Percentiles rank a stretch among this genome's conserved stretches.
Evolutionary conservation across 2,113 vertebrate genomes (phyloP).

Genomic region (Neopipo cinnamomea): DNA sequence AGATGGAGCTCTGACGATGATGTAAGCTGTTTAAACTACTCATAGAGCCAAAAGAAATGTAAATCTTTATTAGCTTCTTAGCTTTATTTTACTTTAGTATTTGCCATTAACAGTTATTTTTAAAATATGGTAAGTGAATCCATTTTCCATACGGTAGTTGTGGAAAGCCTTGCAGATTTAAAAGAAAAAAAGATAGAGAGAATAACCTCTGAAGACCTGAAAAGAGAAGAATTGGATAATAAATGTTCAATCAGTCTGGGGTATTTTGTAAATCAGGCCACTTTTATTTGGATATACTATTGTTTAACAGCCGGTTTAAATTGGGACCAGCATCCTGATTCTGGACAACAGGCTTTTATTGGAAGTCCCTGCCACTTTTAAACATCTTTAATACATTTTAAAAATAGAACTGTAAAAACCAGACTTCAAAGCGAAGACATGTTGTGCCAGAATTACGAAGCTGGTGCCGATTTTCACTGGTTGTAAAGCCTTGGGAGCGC

Average conservation of each 20-base stretch:
- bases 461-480: conserved; percentile 79
- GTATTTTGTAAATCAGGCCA: conserved; percentile 63
- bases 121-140: not conserved
- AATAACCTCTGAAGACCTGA: conserved; percentile 45
- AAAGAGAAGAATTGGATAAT: conserved; percentile 51
- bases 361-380: conserved; percentile 81
- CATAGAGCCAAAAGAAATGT: not conserved
- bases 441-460: conserved; percentile 73
- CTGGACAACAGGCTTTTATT: conserved; percentile 79
- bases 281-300: conserved; percentile 79
- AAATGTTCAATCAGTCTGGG: conserved; percentile 51
- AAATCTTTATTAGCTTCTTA: conserved; percentile 31
- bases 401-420: conserved; percentile 84
- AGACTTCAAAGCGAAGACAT: conserved; percentile 80
- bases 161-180: not conserved
- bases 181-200: not conserved
- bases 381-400: conserved; percentile 86
- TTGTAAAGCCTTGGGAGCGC: conserved; percentile 73
- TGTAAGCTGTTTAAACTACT: not conserved
- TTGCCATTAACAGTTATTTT: conserved; percentile 37
- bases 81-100: conserved; percentile 30
- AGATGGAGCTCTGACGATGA: not conserved
- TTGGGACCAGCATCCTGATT: conserved; percentile 83
- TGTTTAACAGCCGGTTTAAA: conserved; percentile 82
- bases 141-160: conserved; percentile 30